A percentile compares a stretch with the other conserved stretches of the same genome.
Evolutionary conservation across 2,888 invertebrate genomes (phyloP).

Genomic region (Eilema depressum): DNA sequence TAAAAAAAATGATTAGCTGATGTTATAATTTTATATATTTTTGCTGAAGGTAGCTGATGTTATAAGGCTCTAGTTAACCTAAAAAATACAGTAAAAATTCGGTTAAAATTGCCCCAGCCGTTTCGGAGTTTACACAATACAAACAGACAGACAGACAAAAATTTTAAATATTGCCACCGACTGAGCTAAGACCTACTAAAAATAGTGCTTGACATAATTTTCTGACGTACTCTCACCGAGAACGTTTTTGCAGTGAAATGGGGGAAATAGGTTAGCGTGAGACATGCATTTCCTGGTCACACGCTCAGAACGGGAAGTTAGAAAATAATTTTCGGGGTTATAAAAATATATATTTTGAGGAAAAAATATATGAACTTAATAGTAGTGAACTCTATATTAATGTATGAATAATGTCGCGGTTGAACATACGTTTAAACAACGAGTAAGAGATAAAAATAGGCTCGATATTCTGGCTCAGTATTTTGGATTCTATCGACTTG

Average conservation of each 20-base stretch:
- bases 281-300: constrained; percentile 12
- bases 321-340: background rate
- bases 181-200: background rate
- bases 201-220: background rate
- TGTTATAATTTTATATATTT: too few species aligned
- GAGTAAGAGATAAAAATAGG: background rate
- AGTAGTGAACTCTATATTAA: too few species aligned
- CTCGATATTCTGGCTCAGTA: too few species aligned
- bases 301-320: background rate
- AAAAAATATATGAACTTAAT: background rate
- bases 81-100: too few species aligned
- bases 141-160: too few species aligned
- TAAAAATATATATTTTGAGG: background rate
- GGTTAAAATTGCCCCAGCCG: too few species aligned
- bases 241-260: constrained; percentile 12
- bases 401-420: too few species aligned
- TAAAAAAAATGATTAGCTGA: too few species aligned
- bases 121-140: too few species aligned
- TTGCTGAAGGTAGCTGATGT: too few species aligned
- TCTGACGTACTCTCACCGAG: constrained; percentile 2
- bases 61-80: too few species aligned
- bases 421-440: background rate
- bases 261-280: constrained; percentile 22
- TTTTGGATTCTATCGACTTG: too few species aligned
- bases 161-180: background rate